These are phyloP conservation scores for Brachymystax lenok DNA, from an alignment of 2,797 vertebrate genomes.

Conservation along the genomic window DNA sequence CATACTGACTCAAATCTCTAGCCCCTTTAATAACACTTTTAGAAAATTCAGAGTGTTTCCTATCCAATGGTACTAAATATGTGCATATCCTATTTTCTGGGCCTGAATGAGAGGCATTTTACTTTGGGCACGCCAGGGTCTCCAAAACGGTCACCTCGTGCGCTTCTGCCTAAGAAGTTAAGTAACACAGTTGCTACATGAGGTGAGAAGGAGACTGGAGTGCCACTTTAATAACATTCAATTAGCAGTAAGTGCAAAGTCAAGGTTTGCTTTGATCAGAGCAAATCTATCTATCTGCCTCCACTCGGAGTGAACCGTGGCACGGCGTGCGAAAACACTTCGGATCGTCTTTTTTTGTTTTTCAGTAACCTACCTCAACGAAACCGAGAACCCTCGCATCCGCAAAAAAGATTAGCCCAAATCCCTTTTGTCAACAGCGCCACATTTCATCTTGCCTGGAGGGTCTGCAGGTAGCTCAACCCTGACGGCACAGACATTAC, in stretches of 20 bases:
- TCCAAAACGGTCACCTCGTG: too few relatives aligned
- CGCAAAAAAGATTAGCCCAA: constrained; percentile 38
- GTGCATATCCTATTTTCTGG: too few relatives aligned
- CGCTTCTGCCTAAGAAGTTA: too few relatives aligned
- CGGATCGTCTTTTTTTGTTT: constrained; percentile 29
- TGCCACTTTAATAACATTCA: constrained; percentile 43
- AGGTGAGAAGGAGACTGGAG: too few relatives aligned
- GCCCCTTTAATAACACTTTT: too few relatives aligned
- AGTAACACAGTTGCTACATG: too few relatives aligned
- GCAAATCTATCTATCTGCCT: constrained; percentile 32
- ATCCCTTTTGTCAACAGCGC: constrained; percentile 39
- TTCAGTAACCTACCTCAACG: constrained; percentile 24
- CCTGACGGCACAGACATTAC: constrained; percentile 16
- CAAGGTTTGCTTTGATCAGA: constrained; percentile 50
- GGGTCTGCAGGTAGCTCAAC: constrained; percentile 30
- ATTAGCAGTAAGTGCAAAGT: constrained; percentile 40
- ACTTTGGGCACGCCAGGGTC: too few relatives aligned
- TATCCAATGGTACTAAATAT: too few relatives aligned
- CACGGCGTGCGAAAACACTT: constrained; percentile 29
- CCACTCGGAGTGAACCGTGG: constrained; percentile 7
- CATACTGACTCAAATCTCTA: too few relatives aligned
- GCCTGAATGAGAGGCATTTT: too few relatives aligned
- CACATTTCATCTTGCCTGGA: constrained; percentile 24
- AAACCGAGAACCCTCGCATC: constrained; percentile 21
- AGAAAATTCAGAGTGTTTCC: too few relatives aligned